A percentile compares a stretch with the other conserved stretches of the same genome.
These are phyloP conservation scores for Cryptus viduatorius DNA, from an alignment of 2,888 invertebrate genomes.

Conservation along the genomic window DNA sequence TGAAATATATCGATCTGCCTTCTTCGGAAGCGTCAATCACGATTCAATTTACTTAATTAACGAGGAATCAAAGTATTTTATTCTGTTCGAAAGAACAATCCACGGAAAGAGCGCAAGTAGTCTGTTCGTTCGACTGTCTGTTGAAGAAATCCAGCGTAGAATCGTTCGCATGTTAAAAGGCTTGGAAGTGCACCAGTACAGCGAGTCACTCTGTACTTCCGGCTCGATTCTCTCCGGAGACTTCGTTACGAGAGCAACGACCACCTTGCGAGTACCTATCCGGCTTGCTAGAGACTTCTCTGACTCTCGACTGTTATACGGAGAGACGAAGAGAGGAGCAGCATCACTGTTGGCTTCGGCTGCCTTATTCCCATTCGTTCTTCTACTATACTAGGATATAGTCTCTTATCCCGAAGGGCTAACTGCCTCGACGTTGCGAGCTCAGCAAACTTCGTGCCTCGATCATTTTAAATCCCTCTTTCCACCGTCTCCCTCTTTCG, in stretches of 20 bases:
- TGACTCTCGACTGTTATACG: constrained; percentile 33
- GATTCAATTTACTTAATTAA: neutral
- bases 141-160: neutral
- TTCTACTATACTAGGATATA: constrained; percentile 12
- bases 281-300: constrained; percentile 3
- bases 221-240: constrained; percentile 59
- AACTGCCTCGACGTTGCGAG: constrained; percentile 9
- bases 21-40: neutral
- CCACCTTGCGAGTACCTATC: constrained; percentile 42
- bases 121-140: neutral
- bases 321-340: constrained; percentile 1
- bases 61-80: neutral
- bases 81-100: neutral
- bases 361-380: constrained; percentile 33
- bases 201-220: constrained; percentile 42
- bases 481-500: neutral
- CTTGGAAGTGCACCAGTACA: constrained; percentile 22
- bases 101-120: neutral
- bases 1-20: neutral
- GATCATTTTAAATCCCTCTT: constrained; percentile 14
- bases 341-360: constrained; percentile 19
- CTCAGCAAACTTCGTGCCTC: constrained; percentile 31
- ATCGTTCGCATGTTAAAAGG: constrained; percentile 41
- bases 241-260: constrained; percentile 61
- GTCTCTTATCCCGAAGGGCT: constrained; percentile 37